Evolutionary conservation across 2,113 vertebrate species (phyloP).

Genomic region (Paratilapia polleni): DNA sequence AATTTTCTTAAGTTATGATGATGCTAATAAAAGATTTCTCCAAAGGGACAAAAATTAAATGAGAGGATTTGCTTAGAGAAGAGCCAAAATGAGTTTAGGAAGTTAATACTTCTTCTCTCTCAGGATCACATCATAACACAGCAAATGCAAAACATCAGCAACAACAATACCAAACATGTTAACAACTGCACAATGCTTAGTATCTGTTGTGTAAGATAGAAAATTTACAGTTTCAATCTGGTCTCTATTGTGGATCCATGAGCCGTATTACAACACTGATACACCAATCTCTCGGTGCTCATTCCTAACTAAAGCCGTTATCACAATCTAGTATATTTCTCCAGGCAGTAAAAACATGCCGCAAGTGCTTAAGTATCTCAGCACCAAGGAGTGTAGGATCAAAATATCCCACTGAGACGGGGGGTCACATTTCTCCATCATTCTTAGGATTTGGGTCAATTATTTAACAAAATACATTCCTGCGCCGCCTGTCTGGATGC

Average conservation of each 20-base stretch:
- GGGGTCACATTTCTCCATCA: conserved; percentile 69
- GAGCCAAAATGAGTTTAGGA: background rate
- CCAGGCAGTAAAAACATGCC: conserved; percentile 78
- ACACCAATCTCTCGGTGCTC: conserved; percentile 44
- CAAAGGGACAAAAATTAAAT: conserved; percentile 6
- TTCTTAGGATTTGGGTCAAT: conserved; percentile 78
- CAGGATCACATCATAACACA: background rate
- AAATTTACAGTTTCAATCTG: conserved; percentile 44
- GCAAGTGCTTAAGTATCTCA: conserved; percentile 64
- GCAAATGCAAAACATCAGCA: conserved; percentile 17
- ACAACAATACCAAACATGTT: background rate
- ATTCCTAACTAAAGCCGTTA: conserved; percentile 70
- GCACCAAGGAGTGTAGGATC: conserved; percentile 54
- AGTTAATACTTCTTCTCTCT: conserved; percentile 5
- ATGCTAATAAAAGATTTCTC: conserved; percentile 35
- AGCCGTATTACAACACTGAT: conserved; percentile 32
- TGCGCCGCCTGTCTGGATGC: conserved; percentile 56
- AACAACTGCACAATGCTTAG: background rate
- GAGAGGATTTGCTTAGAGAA: background rate
- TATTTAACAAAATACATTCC: conserved; percentile 79
- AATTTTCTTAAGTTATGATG: conserved; percentile 9
- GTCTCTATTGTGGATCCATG: conserved; percentile 30
- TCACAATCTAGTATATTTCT: conserved; percentile 72
- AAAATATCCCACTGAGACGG: conserved; percentile 74
- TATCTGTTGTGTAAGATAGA: conserved; percentile 2